Evolutionary conservation across 2,888 invertebrate species (phyloP).

Genomic region (Podabrus alpinus): DNA sequence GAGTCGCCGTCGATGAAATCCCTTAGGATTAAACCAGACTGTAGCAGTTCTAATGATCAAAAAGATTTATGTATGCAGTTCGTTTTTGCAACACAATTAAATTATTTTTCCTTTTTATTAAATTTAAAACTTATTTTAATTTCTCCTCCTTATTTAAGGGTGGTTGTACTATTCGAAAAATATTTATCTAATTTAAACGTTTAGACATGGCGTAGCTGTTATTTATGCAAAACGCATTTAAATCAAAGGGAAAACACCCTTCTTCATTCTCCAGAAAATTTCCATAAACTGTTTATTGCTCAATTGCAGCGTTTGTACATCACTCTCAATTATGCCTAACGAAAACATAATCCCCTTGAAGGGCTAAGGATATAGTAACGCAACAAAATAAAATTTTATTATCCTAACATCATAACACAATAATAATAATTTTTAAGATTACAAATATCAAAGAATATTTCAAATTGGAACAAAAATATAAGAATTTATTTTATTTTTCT

Average conservation of each 20-base stretch:
- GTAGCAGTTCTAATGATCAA: neutral
- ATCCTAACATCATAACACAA: neutral
- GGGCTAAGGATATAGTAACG: neutral
- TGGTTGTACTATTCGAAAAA: neutral
- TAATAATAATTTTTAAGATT: neutral
- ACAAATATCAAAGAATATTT: neutral
- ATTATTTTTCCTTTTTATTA: neutral
- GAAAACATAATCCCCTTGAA: conserved; percentile 9
- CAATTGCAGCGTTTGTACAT: conserved; percentile 35
- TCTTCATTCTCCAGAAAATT: conserved; percentile 31
- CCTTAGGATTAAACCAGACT: neutral
- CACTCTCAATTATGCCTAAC: conserved; percentile 12
- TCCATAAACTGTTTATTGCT: conserved; percentile 47
- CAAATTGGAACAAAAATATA: neutral
- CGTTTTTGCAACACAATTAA: neutral
- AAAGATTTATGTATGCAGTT: neutral
- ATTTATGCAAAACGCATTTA: conserved; percentile 15
- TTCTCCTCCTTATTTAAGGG: neutral
- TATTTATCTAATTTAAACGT: neutral
- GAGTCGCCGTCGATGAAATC: neutral
- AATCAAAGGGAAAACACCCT: conserved; percentile 18
- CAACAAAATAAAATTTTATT: conserved; percentile 2
- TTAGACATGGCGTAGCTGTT: conserved; percentile 1
- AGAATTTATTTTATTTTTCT: neutral
- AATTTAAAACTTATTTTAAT: neutral